Evolutionary conservation across 2,113 vertebrate genomes (phyloP), one percentile per base, ranked within the genome.

Genomic region (Platysternon megacephalum): DNA sequence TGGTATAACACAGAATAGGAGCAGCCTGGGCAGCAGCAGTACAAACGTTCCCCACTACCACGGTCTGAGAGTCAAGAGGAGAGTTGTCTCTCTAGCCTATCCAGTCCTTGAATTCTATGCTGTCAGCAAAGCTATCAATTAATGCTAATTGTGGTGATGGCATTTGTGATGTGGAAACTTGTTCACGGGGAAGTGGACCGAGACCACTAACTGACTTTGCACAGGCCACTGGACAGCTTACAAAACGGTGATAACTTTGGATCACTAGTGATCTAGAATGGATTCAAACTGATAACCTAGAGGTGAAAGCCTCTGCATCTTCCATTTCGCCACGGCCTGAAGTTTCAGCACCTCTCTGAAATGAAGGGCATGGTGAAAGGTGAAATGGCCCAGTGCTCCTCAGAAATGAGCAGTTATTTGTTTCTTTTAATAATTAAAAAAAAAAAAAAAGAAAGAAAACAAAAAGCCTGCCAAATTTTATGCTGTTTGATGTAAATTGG

Each of bases 401-500:
- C 85, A 95, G 93, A 97, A 97, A 96, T 96, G 94, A 96, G 92
- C 93, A 96, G 96, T 95, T 97, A 95, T 94, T 97, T 95, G 94
- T 97, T 96, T 97, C 97, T 86, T 89, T 97, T 97, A 87, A 49
- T 49, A 49, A 49, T 16, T 46, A 90, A 74, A 56, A 8, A 22
- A n/a, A n/a, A n/a, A n/a, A n/a, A 55, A 79, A 79, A 86, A 80
- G 6, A 29, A 96, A 94, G 92, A 96, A 96, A 97, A 97, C 93
- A 97, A 68, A 94, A 93, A 92, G 92, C 87, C 90, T 97, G 95
- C 96, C 97, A 97, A 95, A 92, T 92, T 88, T 89, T 95, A 58
- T 74, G 76, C 79, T 96, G 93, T 97, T 97, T 97, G 96, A 97
- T 97, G 96, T 97, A 74, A 96, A 96, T 94, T 97, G 97, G 97